Conservation (phyloP, 2,797 vertebrate species). For the Hydrocynus forskahlii region DNA sequence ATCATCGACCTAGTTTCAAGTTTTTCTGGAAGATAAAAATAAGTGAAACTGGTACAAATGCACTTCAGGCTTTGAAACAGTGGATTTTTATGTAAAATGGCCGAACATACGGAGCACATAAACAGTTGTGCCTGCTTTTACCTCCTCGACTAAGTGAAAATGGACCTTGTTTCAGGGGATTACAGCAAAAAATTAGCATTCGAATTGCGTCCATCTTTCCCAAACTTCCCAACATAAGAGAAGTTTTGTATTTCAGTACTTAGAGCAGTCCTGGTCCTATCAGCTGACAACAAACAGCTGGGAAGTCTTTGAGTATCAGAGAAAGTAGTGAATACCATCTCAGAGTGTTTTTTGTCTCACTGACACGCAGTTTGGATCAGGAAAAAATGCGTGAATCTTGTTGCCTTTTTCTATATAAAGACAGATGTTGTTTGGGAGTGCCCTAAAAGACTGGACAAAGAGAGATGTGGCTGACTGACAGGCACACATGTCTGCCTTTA, state of each 20-base stretch:
- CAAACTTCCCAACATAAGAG: not conserved
- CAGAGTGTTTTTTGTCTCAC: conserved; percentile 22
- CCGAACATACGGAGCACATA: not conserved
- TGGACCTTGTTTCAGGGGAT: not conserved
- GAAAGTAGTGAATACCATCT: not conserved
- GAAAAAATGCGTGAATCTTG: conserved; percentile 19
- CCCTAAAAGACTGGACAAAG: conserved; percentile 30
- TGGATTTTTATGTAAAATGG: not conserved
- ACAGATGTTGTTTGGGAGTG: conserved; percentile 30
- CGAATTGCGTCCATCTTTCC: not conserved
- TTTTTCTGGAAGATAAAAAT: conserved; percentile 58
- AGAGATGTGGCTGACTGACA: conserved; percentile 58
- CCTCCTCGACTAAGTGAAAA: not conserved
- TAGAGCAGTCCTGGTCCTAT: not conserved
- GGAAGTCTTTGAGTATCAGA: not conserved
- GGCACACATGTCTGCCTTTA: conserved; percentile 54
- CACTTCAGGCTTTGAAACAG: conserved; percentile 4
- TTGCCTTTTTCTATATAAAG: conserved; percentile 15
- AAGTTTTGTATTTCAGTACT: not conserved
- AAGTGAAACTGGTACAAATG: conserved; percentile 50
- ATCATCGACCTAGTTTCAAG: conserved; percentile 43
- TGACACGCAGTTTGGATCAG: conserved; percentile 28
- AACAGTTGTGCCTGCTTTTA: not conserved
- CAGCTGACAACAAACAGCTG: conserved; percentile 30
- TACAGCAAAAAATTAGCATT: not conserved